phyloP scores from a whole-genome alignment of 2,113 vertebrate genomes.

The Vulpes lagopus region DNA sequence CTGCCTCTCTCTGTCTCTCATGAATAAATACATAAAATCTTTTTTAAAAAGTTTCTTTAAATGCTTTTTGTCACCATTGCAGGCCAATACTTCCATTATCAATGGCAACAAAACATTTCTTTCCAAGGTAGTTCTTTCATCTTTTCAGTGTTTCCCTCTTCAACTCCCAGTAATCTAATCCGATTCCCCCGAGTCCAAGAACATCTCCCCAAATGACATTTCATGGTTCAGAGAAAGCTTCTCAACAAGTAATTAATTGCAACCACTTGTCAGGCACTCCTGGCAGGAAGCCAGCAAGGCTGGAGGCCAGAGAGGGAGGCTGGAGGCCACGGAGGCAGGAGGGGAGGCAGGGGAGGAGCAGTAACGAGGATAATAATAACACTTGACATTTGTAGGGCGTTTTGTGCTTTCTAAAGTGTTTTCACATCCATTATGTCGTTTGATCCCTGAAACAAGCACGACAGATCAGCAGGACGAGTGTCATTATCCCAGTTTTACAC shows the following conservation, averaged over 20 bases:
- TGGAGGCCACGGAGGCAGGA: neutral
- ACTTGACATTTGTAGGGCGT: neutral
- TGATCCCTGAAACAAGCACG: conserved; percentile 31
- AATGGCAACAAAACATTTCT: neutral
- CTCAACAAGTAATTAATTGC: neutral
- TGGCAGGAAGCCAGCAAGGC: conserved; percentile 36
- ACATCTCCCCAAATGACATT: neutral
- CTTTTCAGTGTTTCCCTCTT: neutral
- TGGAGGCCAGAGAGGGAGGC: neutral
- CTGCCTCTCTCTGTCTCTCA: no score
- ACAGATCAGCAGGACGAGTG: neutral
- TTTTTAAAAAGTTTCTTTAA: neutral
- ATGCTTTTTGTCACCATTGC: neutral
- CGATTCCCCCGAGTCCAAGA: neutral
- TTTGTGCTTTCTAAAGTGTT: neutral
- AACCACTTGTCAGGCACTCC: neutral
- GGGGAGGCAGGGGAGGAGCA: neutral
- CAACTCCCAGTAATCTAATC: conserved; percentile 28
- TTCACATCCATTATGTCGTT: neutral
- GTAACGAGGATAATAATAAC: neutral
- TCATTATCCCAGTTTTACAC: neutral
- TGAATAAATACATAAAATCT: no score
- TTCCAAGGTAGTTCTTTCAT: conserved; percentile 6
- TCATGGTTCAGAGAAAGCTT: conserved; percentile 38
- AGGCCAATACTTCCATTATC: neutral